phyloP scores from a whole-genome alignment of 1,140 invertebrate genomes.

The Lordiphosa collinella region DNA sequence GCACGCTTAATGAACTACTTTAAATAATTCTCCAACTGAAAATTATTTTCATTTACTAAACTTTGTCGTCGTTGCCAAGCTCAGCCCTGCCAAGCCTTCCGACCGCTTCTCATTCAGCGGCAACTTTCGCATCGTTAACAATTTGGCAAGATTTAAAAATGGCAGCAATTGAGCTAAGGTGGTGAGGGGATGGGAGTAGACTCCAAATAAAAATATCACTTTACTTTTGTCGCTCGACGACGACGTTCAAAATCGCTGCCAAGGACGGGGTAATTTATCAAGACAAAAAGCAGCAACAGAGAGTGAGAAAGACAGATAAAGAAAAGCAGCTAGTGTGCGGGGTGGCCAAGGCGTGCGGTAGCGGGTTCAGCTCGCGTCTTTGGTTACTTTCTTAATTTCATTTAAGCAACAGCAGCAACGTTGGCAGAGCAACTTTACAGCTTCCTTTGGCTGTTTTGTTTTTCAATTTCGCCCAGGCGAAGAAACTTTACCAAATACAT shows the following conservation, averaged over 20 bases:
- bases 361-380: constrained; percentile 54
- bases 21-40: constrained; percentile 72
- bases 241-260: constrained; percentile 50
- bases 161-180: constrained; percentile 33
- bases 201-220: constrained; percentile 75
- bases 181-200: constrained; percentile 3
- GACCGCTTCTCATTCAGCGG: constrained; percentile 40
- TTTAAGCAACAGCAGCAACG: constrained; percentile 49
- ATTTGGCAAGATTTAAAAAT: constrained; percentile 77
- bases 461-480: constrained; percentile 65
- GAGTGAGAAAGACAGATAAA: constrained; percentile 10
- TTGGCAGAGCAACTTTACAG: constrained; percentile 54
- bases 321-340: constrained; percentile 6
- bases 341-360: neutral
- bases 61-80: constrained; percentile 41
- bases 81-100: neutral
- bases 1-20: constrained; percentile 73
- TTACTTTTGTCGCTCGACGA: constrained; percentile 64
- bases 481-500: constrained; percentile 72
- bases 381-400: constrained; percentile 77
- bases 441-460: constrained; percentile 70
- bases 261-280: constrained; percentile 76
- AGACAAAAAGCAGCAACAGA: constrained; percentile 54
- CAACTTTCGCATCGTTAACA: constrained; percentile 75
- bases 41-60: constrained; percentile 76